phyloP scores from a whole-genome alignment of 1,140 invertebrate genomes.

The Dinothrombium tinctorium region DNA sequence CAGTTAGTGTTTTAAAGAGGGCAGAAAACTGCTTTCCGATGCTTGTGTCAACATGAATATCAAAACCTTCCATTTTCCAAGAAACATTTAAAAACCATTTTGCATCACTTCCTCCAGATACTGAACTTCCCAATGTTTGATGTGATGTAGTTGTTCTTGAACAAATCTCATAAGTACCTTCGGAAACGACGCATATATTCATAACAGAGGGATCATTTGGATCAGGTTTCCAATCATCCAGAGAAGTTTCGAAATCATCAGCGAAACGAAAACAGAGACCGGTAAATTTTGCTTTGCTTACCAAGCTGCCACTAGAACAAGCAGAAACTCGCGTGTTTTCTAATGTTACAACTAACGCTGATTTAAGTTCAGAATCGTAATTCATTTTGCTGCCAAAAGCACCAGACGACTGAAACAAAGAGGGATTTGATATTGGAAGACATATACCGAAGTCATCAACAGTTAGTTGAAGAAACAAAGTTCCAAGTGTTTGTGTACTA shows the following conservation, averaged over 20 bases:
- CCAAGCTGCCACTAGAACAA: conserved; percentile 50
- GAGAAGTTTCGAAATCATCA: conserved; percentile 80
- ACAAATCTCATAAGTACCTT: conserved; percentile 91
- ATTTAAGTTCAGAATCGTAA: conserved; percentile 49
- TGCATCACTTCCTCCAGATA: conserved; percentile 39
- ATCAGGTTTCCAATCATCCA: conserved; percentile 92
- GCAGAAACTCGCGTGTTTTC: conserved; percentile 81
- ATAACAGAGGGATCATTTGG: conserved; percentile 51
- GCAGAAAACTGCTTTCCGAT: conserved; percentile 85
- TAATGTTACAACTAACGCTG: conserved; percentile 75
- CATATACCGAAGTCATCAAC: conserved; percentile 93
- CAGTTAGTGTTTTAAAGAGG: conserved; percentile 77
- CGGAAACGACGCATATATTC: conserved; percentile 90
- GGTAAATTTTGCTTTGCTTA: conserved; percentile 40
- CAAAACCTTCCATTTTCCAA: conserved; percentile 98
- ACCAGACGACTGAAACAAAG: not conserved
- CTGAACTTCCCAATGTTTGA: conserved; percentile 11
- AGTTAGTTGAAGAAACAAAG: conserved; percentile 73
- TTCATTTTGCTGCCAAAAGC: conserved; percentile 5
- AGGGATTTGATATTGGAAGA: conserved; percentile 33
- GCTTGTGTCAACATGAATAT: conserved; percentile 82
- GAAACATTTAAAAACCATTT: conserved; percentile 95
- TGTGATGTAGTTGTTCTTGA: conserved; percentile 62
- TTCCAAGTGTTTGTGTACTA: conserved; percentile 37
- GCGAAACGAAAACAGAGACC: conserved; percentile 70